These are phyloP conservation scores for Gerris buenoi DNA, from an alignment of 1,140 invertebrate genomes.

Conservation along the genomic window DNA sequence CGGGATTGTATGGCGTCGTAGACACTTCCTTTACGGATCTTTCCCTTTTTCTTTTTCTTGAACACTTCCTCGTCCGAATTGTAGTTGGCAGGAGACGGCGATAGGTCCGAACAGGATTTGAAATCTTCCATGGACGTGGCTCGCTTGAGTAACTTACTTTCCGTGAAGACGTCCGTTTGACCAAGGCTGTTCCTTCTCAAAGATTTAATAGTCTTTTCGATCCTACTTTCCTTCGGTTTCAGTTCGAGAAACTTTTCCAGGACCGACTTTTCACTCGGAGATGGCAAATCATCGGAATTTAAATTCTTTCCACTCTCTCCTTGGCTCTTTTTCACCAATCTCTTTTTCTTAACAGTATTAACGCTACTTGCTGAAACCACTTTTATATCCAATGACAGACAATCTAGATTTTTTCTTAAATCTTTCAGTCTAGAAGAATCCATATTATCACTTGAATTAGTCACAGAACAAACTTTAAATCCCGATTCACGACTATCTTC, in stretches of 20 bases:
- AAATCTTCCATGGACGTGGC: slow-evolving; percentile 13
- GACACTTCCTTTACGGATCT: slow-evolving; percentile 7
- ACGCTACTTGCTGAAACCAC: too few species aligned
- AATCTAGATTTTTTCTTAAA: too few species aligned
- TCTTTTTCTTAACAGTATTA: too few species aligned
- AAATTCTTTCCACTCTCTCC: too few species aligned
- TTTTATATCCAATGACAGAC: too few species aligned
- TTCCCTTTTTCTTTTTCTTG: neutral
- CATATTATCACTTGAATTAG: too few species aligned
- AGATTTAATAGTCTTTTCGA: slow-evolving; percentile 15
- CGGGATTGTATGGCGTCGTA: slow-evolving; percentile 2
- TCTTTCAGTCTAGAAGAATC: too few species aligned
- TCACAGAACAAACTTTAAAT: too few species aligned
- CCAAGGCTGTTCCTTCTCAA: slow-evolving; percentile 10
- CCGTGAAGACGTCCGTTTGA: slow-evolving; percentile 10
- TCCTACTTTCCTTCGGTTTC: slow-evolving; percentile 9
- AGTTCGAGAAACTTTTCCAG: slow-evolving; percentile 9
- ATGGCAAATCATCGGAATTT: too few species aligned
- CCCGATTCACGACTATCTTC: too few species aligned
- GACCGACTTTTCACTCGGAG: neutral
- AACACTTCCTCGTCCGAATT: slow-evolving; percentile 9
- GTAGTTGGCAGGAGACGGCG: neutral
- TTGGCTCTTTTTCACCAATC: too few species aligned
- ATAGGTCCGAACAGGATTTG: neutral
- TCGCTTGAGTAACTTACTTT: slow-evolving; percentile 13